Percentiles rank a stretch among this genome's conserved stretches.
phyloP scores from a whole-genome alignment of 2,113 vertebrate species.

The Eurypyga helias region DNA sequence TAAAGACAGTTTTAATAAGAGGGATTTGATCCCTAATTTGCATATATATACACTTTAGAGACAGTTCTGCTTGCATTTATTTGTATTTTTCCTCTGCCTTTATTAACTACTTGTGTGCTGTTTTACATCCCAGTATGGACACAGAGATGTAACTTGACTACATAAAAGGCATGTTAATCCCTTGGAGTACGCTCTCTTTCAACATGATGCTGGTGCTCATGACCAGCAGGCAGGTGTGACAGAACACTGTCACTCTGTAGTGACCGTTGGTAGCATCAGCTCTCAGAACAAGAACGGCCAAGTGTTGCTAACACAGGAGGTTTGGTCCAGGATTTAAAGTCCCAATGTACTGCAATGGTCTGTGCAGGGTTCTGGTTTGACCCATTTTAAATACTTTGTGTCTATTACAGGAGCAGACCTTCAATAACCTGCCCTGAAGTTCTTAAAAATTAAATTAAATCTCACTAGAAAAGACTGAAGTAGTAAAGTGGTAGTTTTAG shows the following conservation, averaged over 20 bases:
- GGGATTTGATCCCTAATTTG: neutral
- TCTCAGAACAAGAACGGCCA: neutral
- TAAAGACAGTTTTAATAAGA: neutral
- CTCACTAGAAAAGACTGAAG: slow-evolving; percentile 19
- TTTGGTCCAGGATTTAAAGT: neutral
- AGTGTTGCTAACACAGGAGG: neutral
- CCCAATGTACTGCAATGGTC: neutral
- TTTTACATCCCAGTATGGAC: neutral
- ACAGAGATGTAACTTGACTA: neutral
- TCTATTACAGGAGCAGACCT: slow-evolving; percentile 6
- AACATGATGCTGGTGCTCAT: neutral
- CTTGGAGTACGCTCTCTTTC: neutral
- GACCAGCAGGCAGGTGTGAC: neutral
- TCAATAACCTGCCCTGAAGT: slow-evolving; percentile 51
- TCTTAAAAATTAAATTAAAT: slow-evolving; percentile 43
- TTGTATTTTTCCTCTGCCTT: slow-evolving; percentile 10
- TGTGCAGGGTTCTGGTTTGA: slow-evolving; percentile 13
- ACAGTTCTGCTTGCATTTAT: neutral
- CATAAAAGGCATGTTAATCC: neutral
- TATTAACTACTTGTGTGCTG: slow-evolving; percentile 8
- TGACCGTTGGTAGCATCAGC: neutral
- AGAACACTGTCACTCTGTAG: neutral
- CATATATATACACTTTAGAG: neutral
- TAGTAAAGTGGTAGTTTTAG: neutral
- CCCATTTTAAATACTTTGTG: slow-evolving; percentile 15